Base-by-base conservation (phyloP, 2,797 vertebrate species). In the Tenualosa ilisha region DNA sequence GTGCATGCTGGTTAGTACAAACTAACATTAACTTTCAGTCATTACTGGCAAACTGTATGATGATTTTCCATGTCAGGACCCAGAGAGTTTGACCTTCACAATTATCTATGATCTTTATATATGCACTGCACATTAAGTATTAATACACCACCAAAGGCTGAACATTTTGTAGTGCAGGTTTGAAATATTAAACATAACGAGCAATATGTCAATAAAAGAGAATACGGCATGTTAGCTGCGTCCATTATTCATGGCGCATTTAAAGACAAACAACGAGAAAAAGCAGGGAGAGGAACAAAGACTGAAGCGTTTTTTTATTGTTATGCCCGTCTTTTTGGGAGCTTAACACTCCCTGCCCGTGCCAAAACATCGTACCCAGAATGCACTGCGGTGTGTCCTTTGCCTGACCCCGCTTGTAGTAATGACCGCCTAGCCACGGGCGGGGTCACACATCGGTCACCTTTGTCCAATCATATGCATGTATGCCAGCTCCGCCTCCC, bases 381-480 rank as follows among this genome's bases (percentile, higher is more conserved):
- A 94, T 94, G 92, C 94, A 91, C 82, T 86, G 26, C 79, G 87
- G 87, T 13, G 87, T 95, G 93, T 91, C 93, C 95, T 93, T 88
- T 90, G 82, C 7, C 4, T 93, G 94, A 96, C 94, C 95, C 91
- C 84, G 0, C 88, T 86, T 86, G 31, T 90, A 88, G 68, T 91
- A 89, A 93, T 89, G 81, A 59, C 83, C 15, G 90, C 90, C 83
- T 91, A 87, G 89, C 91, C 50, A 81, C 26, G 54, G 90, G 91
- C 87, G 89, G 89, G 89, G 88, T 93, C 86, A 85, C 13, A 81
- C 7, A 59, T 89, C 72, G 40, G 88, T 87, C 83, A 87, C 3
- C 85, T 87, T 86, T 5, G 85, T 87, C 94, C 93, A 94, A 94
- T 96, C 88, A 82, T 84, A 90, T 86, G 59, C 24, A 22, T 83